Evolutionary conservation across 1,140 invertebrate species (phyloP).

Genomic region (Drosophila albomicans): DNA sequence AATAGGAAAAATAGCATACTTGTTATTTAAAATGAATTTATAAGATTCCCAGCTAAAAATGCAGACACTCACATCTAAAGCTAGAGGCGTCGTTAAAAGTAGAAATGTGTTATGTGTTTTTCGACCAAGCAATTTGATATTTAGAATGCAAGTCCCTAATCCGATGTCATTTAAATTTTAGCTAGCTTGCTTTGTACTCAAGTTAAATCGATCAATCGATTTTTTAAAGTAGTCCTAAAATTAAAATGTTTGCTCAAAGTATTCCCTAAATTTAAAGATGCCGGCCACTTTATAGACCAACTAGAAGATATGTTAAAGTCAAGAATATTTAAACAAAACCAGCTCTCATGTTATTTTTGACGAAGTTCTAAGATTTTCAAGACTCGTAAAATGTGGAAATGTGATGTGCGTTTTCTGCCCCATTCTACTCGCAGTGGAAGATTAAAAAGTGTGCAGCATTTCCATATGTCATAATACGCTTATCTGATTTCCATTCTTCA

Average conservation of each 20-base stretch:
- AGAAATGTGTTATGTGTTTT: background rate
- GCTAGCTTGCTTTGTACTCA: too few species aligned
- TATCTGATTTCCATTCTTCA: conserved; percentile 28
- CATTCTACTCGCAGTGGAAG: background rate
- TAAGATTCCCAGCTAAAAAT: conserved; percentile 41
- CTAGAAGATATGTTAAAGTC: too few species aligned
- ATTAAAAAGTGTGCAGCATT: background rate
- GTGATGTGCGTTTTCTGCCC: background rate
- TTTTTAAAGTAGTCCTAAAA: too few species aligned
- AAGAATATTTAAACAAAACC: too few species aligned
- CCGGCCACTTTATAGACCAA: too few species aligned
- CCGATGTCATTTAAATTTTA: too few species aligned
- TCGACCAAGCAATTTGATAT: too few species aligned
- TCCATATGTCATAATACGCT: conserved; percentile 13
- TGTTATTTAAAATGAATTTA: conserved; percentile 59
- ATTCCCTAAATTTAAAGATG: too few species aligned
- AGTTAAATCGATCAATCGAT: too few species aligned
- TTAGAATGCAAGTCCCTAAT: too few species aligned
- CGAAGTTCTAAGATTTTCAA: conserved; percentile 52
- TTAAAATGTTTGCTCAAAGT: too few species aligned
- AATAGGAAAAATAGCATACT: background rate
- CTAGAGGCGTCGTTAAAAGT: conserved; percentile 38
- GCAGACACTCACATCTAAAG: conserved; percentile 6
- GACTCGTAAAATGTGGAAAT: conserved; percentile 45
- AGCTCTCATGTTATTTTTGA: conserved; percentile 47